Evolutionary conservation across 2,797 vertebrate genomes (phyloP), one percentile per base, ranked within the genome.

Genomic region (Furcifer pardalis): DNA sequence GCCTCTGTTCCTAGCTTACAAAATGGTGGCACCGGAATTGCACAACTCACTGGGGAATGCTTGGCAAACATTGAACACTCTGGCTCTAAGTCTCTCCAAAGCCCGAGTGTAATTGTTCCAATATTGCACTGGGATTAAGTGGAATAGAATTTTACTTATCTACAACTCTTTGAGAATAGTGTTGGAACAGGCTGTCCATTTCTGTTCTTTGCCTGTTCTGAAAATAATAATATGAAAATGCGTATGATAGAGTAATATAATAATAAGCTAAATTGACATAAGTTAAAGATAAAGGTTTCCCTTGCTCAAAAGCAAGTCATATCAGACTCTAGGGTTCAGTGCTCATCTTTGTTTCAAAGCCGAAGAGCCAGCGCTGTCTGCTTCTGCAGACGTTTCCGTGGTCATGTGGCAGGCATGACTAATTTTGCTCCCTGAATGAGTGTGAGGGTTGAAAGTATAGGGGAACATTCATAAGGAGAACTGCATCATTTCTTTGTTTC

Each of bases 121-220:
- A 44, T 69, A 81, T 66, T 90, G 49, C 46, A 32, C 27, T 87
- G 46, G 0, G 1, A 52, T 68, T 66, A 10, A 49, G 42, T 32
- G 80, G 72, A 86, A 32, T 78, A 72, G 56, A 72, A 71, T 91
- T 90, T 89, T 86, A 68, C 65, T 73, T 49, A 52, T 52, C 44
- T 46, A 23, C 40, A 19, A 65, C 42, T 76, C 72, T 75, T 52
- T 12, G 73, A 92, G 81, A 90, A 79, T 89, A 90, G 79, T 83
- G 30, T 85, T 84, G 65, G 21, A 86, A 66, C 46, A 79, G 78
- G 77, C 30, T 10, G 74, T 72, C 37, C 1, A 1, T 88, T 87
- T 63, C n/a, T 17, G 23, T 23, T 74, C 12, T 46, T 62, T 9
- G 42, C 30, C n/a, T n/a, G n/a, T 56, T 35, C 3, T 72, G 2